Conservation (phyloP, 2,113 vertebrate species). For the Equus quagga region DNA sequence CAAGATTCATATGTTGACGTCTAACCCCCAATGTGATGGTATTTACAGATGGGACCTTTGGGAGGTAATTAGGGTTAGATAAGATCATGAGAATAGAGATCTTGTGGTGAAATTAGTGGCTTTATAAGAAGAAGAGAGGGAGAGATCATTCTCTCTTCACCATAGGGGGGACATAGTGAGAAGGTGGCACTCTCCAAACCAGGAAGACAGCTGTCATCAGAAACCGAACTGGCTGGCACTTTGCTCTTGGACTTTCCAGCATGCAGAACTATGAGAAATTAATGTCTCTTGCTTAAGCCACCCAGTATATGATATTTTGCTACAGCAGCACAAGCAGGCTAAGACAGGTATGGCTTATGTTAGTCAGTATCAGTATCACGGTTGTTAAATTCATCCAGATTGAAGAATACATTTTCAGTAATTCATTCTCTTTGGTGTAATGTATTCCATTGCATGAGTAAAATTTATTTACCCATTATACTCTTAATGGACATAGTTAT, state of each 20-base stretch:
- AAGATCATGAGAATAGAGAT: background rate
- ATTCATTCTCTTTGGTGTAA: background rate
- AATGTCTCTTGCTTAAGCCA: background rate
- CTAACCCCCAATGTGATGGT: background rate
- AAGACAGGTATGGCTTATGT: background rate
- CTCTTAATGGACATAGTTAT: background rate
- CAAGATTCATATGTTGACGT: background rate
- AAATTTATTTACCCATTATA: background rate
- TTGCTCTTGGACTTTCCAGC: background rate
- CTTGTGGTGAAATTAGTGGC: background rate
- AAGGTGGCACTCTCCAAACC: background rate
- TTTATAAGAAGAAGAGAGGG: background rate
- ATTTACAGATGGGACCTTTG: background rate
- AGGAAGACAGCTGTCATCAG: background rate
- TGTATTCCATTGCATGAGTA: background rate
- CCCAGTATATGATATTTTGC: background rate
- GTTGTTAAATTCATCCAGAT: background rate
- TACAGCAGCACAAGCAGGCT: background rate
- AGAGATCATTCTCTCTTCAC: background rate
- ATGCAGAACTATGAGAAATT: background rate
- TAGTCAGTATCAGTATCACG: background rate
- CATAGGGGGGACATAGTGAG: background rate
- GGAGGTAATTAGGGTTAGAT: background rate
- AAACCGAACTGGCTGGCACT: background rate
- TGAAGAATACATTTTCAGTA: background rate